These are phyloP conservation scores for Gorilla gorilla DNA, from an alignment of 2,113 vertebrate species.

Conservation along the genomic window DNA sequence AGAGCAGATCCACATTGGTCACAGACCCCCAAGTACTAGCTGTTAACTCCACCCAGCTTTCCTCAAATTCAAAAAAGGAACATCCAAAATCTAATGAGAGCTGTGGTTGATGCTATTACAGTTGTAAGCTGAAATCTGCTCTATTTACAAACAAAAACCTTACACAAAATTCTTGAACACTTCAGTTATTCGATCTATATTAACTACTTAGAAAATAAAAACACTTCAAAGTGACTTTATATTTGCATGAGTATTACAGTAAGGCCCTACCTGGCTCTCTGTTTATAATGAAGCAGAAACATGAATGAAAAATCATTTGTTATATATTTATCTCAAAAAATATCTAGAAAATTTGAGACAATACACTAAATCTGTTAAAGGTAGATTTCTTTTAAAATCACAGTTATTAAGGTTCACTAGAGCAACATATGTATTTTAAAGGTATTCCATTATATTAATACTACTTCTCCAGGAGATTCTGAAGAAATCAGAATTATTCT, in stretches of 20 bases:
- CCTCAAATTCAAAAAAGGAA: constrained; percentile 27
- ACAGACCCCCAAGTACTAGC: neutral
- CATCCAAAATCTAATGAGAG: neutral
- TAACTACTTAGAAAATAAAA: constrained; percentile 24
- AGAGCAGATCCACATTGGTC: neutral
- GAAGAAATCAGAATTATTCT: constrained; percentile 3
- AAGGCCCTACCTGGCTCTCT: neutral
- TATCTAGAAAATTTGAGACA: neutral
- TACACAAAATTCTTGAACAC: neutral
- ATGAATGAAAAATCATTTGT: neutral
- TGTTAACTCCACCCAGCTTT: neutral
- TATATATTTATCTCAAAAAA: constrained; percentile 17
- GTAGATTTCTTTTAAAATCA: neutral
- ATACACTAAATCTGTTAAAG: neutral
- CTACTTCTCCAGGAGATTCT: neutral
- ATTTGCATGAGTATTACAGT: neutral
- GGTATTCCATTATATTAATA: constrained; percentile 5
- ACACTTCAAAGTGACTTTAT: constrained; percentile 4
- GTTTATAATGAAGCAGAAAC: constrained; percentile 16
- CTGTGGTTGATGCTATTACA: neutral
- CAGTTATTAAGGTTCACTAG: neutral
- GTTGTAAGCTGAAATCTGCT: neutral
- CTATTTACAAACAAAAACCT: neutral
- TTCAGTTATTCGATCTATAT: neutral
- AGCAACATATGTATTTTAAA: neutral